These are phyloP conservation scores for Heliconius hortense DNA, from an alignment of 2,888 invertebrate species.

Conservation along the genomic window DNA sequence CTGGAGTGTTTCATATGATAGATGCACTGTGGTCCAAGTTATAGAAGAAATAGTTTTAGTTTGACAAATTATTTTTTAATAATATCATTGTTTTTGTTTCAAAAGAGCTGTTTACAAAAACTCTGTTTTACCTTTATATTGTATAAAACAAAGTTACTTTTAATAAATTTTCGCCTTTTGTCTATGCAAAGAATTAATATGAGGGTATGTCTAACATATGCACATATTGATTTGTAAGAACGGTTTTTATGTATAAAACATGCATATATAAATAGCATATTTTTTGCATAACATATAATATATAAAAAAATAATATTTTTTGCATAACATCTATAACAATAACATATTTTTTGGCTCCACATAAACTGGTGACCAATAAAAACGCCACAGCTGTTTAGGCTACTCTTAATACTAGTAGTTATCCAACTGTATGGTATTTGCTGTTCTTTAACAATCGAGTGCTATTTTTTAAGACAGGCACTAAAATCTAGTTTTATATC, in stretches of 20 bases:
- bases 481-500: too few species aligned
- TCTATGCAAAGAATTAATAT: too few species aligned
- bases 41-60: neutral
- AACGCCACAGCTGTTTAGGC: neutral
- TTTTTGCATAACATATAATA: too few species aligned
- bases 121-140: too few species aligned
- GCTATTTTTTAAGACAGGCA: too few species aligned
- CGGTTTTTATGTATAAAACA: neutral
- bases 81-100: neutral
- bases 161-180: neutral
- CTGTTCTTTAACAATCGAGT: neutral
- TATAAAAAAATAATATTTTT: too few species aligned
- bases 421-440: neutral
- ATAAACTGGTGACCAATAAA: too few species aligned
- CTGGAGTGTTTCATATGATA: conserved; percentile 40
- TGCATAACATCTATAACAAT: too few species aligned
- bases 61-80: neutral
- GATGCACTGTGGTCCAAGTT: conserved; percentile 38
- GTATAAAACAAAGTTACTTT: neutral
- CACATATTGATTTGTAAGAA: neutral
- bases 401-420: neutral
- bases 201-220: too few species aligned
- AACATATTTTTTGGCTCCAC: neutral
- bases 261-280: too few species aligned
- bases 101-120: too few species aligned